A percentile compares a stretch with the other conserved stretches of the same genome.
phyloP scores from a whole-genome alignment of 2,797 vertebrate species.

The Aphelocoma californica region DNA sequence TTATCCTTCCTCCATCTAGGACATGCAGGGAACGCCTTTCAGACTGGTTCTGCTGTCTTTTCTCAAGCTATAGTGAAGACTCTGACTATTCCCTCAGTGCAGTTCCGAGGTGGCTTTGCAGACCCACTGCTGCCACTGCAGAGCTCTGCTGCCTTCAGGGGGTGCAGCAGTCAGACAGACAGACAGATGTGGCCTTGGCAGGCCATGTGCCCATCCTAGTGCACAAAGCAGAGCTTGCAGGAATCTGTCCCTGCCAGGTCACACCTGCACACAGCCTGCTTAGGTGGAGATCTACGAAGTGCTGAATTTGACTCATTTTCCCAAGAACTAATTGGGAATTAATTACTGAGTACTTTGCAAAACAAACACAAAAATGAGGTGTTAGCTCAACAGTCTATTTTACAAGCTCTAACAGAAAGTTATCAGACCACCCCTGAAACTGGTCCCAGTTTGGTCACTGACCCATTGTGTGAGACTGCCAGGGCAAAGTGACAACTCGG shows the following conservation, averaged over 20 bases:
- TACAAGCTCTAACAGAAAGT: not conserved
- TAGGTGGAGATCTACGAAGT: not conserved
- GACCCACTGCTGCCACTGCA: not conserved
- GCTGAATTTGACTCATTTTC: not conserved
- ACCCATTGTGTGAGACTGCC: not conserved
- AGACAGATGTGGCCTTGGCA: not conserved
- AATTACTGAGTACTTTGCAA: not conserved
- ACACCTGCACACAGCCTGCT: not conserved
- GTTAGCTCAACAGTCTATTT: not conserved
- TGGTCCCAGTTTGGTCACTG: not conserved
- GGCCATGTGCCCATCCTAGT: accelerated
- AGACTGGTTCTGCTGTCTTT: not conserved
- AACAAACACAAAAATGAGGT: not conserved
- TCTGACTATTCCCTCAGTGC: accelerated
- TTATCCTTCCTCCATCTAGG: not conserved
- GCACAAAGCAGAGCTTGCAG: not conserved
- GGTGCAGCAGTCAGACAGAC: not conserved
- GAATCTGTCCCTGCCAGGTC: not conserved
- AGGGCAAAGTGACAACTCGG: accelerated
- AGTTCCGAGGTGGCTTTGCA: not conserved
- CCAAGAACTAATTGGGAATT: not conserved
- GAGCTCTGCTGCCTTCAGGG: not conserved
- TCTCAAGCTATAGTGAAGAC: not conserved
- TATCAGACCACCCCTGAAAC: not conserved
- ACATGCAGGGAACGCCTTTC: not conserved